These are phyloP conservation scores for Camponotus pennsylvanicus DNA, from an alignment of 1,140 invertebrate species.

Conservation along the genomic window DNA sequence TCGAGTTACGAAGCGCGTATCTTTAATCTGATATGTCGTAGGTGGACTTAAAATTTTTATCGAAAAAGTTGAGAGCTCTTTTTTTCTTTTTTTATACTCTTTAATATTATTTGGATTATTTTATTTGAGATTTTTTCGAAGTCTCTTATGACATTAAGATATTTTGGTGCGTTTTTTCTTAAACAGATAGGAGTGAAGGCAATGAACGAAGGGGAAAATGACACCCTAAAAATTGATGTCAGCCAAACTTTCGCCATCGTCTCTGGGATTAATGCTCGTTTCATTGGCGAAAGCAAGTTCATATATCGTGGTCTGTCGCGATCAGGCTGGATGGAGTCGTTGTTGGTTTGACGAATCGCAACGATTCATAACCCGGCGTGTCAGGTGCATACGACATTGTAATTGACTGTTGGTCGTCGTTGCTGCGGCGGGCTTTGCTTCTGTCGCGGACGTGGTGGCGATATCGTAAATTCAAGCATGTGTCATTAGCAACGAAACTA, in stretches of 20 bases:
- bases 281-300: background rate
- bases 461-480: constrained; percentile 68
- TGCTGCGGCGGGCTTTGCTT: constrained; percentile 18
- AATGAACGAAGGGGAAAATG: background rate
- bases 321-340: constrained; percentile 51
- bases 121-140: too few relatives aligned
- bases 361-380: constrained; percentile 57
- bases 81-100: background rate
- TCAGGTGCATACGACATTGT: constrained; percentile 68
- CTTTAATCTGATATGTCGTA: background rate
- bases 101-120: background rate
- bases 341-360: constrained; percentile 42
- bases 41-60: background rate
- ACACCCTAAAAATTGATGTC: background rate
- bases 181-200: background rate
- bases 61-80: background rate
- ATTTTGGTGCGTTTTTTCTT: constrained; percentile 6
- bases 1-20: background rate
- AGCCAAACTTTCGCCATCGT: constrained; percentile 6
- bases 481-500: constrained; percentile 68
- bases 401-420: constrained; percentile 57
- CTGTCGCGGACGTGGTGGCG: constrained; percentile 56
- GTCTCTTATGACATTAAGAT: background rate
- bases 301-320: constrained; percentile 34
- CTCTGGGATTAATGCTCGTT: constrained; percentile 3